Base-by-base conservation (phyloP, 2,888 invertebrate species). In the Dorcus parallelipipedus region DNA sequence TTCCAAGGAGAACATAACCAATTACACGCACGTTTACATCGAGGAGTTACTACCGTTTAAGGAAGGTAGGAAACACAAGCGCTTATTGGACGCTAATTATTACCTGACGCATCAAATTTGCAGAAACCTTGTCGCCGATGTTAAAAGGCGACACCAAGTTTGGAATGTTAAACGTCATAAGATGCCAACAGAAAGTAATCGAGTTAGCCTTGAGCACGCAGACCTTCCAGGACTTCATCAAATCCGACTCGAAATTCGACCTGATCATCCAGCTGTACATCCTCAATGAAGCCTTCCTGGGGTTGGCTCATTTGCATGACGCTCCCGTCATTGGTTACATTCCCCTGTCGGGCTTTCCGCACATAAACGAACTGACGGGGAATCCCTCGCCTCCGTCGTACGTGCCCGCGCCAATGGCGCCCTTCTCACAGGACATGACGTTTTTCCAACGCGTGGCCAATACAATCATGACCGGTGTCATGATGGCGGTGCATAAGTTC, bases 351-450 rank as follows among this genome's bases (percentile, higher is more conserved):
- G 67, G 67, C n/a, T 67, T 66, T 9, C 64, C 65, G 3, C 61
- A 69, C 23, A 64, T 69, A 0, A 70, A 70, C 47, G 67, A 66
- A 40, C 55, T 71, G 3, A 63, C 70, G 3, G 73, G 74, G 38
- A 75, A 73, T 60, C 71, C 75, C 0, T 65, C 71, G 41, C 73
- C 74, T 2, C 72, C 69, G 38, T 69, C 76, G 2, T 77, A 74
- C 53, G 70, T 77, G 10, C 75, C 76, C 6, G 65, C 68, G 49
- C 52, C 65, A 38, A 66, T 73, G 38, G 51, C 67, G 6, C 54
- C 59, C 2, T 72, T 66, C 43, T 65, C 69, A 1, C 70, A 73
- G 42, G 63, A 70, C 26, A 77, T 78, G 76, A 70, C 60, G 6
- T 76, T 77, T 50, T 54, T 63, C 17, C 65, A 78, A 58, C 65